A percentile compares a stretch with the other conserved stretches of the same genome.
Evolutionary conservation across 2,113 vertebrate species (phyloP).

Genomic region (Actenoides lindsayi): DNA sequence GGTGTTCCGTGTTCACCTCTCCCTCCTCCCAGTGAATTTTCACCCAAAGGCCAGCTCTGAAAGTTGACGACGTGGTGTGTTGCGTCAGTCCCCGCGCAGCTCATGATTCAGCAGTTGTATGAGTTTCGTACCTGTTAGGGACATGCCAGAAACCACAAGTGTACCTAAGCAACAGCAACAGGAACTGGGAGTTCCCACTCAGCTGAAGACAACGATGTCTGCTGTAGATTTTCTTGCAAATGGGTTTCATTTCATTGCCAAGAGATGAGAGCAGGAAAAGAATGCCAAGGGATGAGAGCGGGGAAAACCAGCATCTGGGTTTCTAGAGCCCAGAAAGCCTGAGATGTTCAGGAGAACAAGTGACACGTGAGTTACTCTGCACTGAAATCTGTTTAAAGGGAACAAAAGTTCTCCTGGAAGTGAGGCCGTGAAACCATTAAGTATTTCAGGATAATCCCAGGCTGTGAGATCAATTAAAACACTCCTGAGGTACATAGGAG

Average conservation of each 20-base stretch:
- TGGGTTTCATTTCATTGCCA: neutral
- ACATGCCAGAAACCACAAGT: constrained; percentile 43
- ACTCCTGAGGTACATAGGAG: neutral
- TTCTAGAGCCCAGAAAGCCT: neutral
- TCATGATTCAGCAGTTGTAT: constrained; percentile 38
- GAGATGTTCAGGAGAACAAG: neutral
- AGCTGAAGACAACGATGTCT: neutral
- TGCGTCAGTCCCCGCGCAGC: neutral
- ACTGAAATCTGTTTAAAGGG: neutral
- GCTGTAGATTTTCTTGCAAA: neutral
- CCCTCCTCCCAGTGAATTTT: neutral
- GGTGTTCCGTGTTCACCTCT: neutral
- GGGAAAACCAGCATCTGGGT: neutral
- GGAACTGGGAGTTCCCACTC: neutral
- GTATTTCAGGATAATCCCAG: constrained; percentile 8
- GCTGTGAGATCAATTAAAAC: neutral
- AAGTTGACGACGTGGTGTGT: neutral
- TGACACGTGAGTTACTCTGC: neutral
- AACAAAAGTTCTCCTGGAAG: neutral
- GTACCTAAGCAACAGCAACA: constrained; percentile 30
- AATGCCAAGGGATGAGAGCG: neutral
- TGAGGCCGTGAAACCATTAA: neutral
- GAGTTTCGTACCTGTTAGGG: constrained; percentile 25
- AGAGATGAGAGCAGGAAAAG: neutral
- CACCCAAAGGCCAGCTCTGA: constrained; percentile 29